Evolutionary conservation across 1,140 invertebrate genomes (phyloP), one percentile per base, ranked within the genome.

Genomic region (Ericerus pela): DNA sequence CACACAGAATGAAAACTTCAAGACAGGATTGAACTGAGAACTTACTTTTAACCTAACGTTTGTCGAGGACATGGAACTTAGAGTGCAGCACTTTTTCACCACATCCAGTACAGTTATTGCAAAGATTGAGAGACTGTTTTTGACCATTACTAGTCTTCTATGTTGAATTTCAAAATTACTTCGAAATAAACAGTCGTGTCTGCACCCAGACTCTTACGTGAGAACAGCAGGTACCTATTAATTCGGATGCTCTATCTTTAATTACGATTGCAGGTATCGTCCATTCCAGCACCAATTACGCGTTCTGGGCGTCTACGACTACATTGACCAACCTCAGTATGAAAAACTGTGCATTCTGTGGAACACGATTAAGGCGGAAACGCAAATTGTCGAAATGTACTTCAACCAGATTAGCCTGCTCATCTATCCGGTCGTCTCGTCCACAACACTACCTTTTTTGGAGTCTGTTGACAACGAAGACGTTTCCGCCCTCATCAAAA

Each of bases 161-260:
- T n/a, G n/a, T n/a, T n/a, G n/a, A n/a, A n/a, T n/a, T n/a, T n/a
- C n/a, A n/a, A n/a, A n/a, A n/a, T n/a, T n/a, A n/a, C n/a, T n/a
- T n/a, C n/a, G n/a, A n/a, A n/a, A n/a, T n/a, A n/a, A 11, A 68
- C 63, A 55, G 77, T 73, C 11, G 84, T 87, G 0, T 85, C 85
- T 69, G 88, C 85, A 30, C 85, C 85, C 1, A 83, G 82, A 16
- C 72, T 73, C 62, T 75, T 73, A 59, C 74, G 73, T 55, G 77
- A 79, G 72, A 79, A 86, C 68, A 78, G 73, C 64, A 79, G n/a
- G n/a, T n/a, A n/a, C n/a, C n/a, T n/a, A n/a, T n/a, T n/a, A n/a
- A n/a, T n/a, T 10, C n/a, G 30, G 30, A 33, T 10, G 8, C 30
- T 33, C 30, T 33, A 33, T 10, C 30, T 10, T n/a, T 8, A 47